phyloP scores from a whole-genome alignment of 2,113 vertebrate species.

The Hippocampus barbouri region DNA sequence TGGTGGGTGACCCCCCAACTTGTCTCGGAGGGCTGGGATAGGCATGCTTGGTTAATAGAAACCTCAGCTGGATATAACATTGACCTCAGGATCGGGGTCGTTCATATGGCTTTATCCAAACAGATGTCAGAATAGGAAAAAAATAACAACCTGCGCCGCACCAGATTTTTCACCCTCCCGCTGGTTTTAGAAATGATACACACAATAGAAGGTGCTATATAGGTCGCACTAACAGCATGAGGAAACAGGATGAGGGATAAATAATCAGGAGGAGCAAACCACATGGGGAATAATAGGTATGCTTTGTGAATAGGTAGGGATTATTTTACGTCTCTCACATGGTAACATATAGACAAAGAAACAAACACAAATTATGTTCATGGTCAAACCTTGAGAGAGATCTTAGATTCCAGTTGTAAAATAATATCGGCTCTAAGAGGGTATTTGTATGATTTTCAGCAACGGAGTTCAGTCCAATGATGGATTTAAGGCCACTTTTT shows the following conservation, averaged over 20 bases:
- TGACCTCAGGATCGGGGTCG: constrained; percentile 26
- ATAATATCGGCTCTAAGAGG: background rate
- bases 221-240: constrained; percentile 48
- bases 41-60: constrained; percentile 54
- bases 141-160: constrained; percentile 33
- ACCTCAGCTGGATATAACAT: constrained; percentile 41
- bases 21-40: constrained; percentile 17
- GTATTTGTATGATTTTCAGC: constrained; percentile 26
- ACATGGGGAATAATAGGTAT: background rate
- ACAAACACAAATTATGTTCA: background rate
- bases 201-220: constrained; percentile 56
- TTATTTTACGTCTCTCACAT: too few species aligned
- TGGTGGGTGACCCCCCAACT: constrained; percentile 58
- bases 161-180: constrained; percentile 25
- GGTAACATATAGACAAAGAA: background rate
- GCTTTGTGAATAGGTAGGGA: too few species aligned
- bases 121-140: constrained; percentile 43
- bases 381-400: background rate
- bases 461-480: constrained; percentile 34
- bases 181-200: constrained; percentile 62
- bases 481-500: constrained; percentile 47
- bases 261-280: constrained; percentile 35
- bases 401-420: background rate
- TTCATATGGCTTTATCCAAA: constrained; percentile 48
- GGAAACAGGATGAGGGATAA: constrained; percentile 25